Evolutionary conservation across 2,888 invertebrate species (phyloP).

Genomic region (Adineta ricciae): DNA sequence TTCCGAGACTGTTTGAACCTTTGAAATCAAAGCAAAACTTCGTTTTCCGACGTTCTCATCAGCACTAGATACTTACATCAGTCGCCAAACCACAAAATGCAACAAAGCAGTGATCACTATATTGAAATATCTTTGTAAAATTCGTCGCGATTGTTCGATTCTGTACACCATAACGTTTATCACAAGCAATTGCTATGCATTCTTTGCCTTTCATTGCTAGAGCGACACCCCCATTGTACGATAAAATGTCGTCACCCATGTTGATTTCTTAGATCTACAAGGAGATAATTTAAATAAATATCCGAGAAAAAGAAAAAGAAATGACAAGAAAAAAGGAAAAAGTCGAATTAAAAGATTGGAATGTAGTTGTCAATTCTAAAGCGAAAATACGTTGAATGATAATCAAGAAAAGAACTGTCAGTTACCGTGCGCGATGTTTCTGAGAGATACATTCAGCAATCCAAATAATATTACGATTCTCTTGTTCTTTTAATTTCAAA

Average conservation of each 20-base stretch:
- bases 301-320: neutral
- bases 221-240: slow-evolving; percentile 78
- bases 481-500: slow-evolving; percentile 95
- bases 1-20: slow-evolving; percentile 63
- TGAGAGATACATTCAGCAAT: slow-evolving; percentile 99
- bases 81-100: slow-evolving; percentile 91
- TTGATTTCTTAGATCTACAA: neutral
- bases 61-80: slow-evolving; percentile 63
- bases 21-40: slow-evolving; percentile 35
- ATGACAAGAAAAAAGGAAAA: neutral
- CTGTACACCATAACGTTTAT: slow-evolving; percentile 75
- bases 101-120: slow-evolving; percentile 76
- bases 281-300: neutral
- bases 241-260: slow-evolving; percentile 37
- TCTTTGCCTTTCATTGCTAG: slow-evolving; percentile 96
- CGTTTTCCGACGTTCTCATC: too few species aligned
- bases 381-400: neutral
- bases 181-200: slow-evolving; percentile 89
- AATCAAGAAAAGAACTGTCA: neutral
- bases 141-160: slow-evolving; percentile 84
- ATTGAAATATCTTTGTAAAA: slow-evolving; percentile 82
- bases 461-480: slow-evolving; percentile 98
- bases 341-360: slow-evolving; percentile 17
- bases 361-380: slow-evolving; percentile 33
- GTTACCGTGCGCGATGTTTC: slow-evolving; percentile 64